phyloP scores from a whole-genome alignment of 2,888 invertebrate species.

The Caradrina clavipalpis region DNA sequence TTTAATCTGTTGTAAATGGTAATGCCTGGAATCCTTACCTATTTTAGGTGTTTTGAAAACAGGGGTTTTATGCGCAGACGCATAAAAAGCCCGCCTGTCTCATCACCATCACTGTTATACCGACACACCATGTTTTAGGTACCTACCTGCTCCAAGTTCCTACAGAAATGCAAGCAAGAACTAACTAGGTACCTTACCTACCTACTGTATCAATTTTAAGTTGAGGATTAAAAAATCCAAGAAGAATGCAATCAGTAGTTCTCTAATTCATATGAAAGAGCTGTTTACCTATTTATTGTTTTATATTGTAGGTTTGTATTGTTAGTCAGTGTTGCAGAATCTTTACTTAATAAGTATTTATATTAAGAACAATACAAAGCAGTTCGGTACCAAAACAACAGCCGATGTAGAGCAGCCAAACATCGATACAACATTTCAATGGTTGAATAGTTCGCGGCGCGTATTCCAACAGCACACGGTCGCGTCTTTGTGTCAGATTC shows the following conservation, averaged over 20 bases:
- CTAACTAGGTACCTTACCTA: neutral
- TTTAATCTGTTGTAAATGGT: too few species aligned
- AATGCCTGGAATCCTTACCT: too few species aligned
- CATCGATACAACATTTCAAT: conserved; percentile 70
- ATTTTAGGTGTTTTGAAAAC: too few species aligned
- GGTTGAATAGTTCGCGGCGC: conserved; percentile 67
- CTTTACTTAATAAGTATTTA: conserved; percentile 32
- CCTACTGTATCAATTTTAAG: neutral
- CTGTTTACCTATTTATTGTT: neutral
- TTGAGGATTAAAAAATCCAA: neutral
- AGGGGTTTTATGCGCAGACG: too few species aligned
- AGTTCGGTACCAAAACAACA: conserved; percentile 55
- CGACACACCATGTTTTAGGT: neutral
- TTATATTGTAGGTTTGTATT: neutral
- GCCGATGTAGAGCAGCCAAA: conserved; percentile 72
- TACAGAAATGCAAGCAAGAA: neutral
- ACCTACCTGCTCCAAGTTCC: neutral
- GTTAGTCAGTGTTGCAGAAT: conserved; percentile 16
- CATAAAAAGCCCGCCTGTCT: neutral
- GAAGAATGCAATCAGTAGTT: neutral
- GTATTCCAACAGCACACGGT: conserved; percentile 68
- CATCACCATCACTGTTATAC: neutral
- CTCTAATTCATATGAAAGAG: neutral
- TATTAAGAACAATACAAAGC: conserved; percentile 46
- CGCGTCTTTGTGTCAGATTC: conserved; percentile 37